Base-by-base conservation (phyloP, 1,140 invertebrate genomes). In the Hyposmocoma kahamanoa region DNA sequence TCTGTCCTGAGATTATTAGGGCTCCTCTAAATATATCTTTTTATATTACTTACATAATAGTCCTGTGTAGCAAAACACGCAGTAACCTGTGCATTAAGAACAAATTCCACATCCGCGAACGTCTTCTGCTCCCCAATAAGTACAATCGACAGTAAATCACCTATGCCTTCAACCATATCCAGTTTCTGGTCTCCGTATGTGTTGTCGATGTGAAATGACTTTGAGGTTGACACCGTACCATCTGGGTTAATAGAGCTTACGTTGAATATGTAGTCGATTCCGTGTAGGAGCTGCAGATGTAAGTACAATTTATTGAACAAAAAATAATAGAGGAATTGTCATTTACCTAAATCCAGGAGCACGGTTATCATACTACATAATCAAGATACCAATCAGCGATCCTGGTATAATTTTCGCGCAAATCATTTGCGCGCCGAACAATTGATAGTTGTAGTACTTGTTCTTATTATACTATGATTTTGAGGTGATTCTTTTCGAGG, bases 261-360 rank as follows among this genome's bases (percentile, higher is more conserved):
- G 22, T 60, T 65, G 43, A 74, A 69, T 9, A 56, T 45, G 45
- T 68, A 74, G 13, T 55, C 53, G 0, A 74, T 66, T 6, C 66
- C 71, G 9, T 17, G 52, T 0, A 71, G 47, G n/a, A 73, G 38
- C 71, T 73, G n/a, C n/a, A n/a, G n/a, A n/a, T n/a, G n/a, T n/a
- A n/a, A n/a, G n/a, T n/a, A n/a, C n/a, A n/a, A n/a, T n/a, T n/a
- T n/a, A n/a, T n/a, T n/a, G n/a, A n/a, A n/a, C n/a, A n/a, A n/a
- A n/a, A n/a, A n/a, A n/a, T n/a, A n/a, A n/a, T n/a, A n/a, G n/a
- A n/a, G n/a, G n/a, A n/a, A n/a, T n/a, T n/a, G n/a, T n/a, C n/a
- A n/a, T n/a, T n/a, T n/a, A n/a, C n/a, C n/a, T n/a, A n/a, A n/a
- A n/a, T n/a, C n/a, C n/a, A n/a, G n/a, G n/a, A n/a, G n/a, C n/a